Conservation (phyloP, 2,797 vertebrate genomes). For the Lindbergichthys nudifrons region DNA sequence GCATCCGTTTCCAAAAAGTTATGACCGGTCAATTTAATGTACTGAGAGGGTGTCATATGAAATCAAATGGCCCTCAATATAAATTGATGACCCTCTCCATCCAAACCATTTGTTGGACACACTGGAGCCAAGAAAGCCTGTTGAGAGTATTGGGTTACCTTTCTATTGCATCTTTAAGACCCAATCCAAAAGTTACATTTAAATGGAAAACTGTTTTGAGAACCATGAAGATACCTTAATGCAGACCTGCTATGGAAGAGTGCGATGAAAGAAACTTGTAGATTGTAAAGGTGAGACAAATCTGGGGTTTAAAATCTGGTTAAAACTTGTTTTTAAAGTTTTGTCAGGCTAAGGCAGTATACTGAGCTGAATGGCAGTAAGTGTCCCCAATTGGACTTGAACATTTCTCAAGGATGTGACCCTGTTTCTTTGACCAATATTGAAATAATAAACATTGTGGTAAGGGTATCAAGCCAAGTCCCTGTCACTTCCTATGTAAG, state of each 20-base stretch:
- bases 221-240: slow-evolving; percentile 54
- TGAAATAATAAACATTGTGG: slow-evolving; percentile 62
- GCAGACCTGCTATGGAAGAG: slow-evolving; percentile 56
- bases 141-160: slow-evolving; percentile 77
- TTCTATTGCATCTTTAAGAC: slow-evolving; percentile 64
- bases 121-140: slow-evolving; percentile 66
- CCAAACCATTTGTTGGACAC: slow-evolving; percentile 54
- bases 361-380: slow-evolving; percentile 22
- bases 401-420: slow-evolving; percentile 21
- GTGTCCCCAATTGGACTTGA: slow-evolving; percentile 15
- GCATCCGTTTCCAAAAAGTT: slow-evolving; percentile 64
- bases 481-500: slow-evolving; percentile 46
- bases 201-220: slow-evolving; percentile 67
- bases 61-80: slow-evolving; percentile 78
- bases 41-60: slow-evolving; percentile 73
- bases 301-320: slow-evolving; percentile 9
- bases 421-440: slow-evolving; percentile 30
- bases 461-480: slow-evolving; percentile 56
- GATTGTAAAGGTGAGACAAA: background rate
- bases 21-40: slow-evolving; percentile 69
- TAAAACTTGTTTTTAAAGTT: background rate
- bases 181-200: slow-evolving; percentile 54
- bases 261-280: slow-evolving; percentile 49
- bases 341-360: background rate
- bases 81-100: slow-evolving; percentile 76